A percentile compares a stretch with the other conserved stretches of the same genome.
These are phyloP conservation scores for Aphrophora alni DNA, from an alignment of 2,888 invertebrate species.

Conservation along the genomic window DNA sequence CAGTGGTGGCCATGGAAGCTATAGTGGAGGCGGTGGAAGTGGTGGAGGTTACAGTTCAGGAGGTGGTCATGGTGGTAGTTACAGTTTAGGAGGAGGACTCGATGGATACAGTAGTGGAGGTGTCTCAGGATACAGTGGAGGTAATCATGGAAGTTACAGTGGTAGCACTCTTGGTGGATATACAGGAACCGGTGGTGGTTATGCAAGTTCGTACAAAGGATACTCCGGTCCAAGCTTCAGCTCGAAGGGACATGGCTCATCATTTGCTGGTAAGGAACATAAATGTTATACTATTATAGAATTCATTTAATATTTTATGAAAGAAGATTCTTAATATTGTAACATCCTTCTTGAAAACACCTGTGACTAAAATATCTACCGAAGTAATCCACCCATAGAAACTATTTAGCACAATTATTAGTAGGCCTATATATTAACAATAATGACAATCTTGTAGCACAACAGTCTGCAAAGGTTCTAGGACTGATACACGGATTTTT, in stretches of 20 bases:
- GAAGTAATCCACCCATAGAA: too few species aligned
- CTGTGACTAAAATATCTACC: too few species aligned
- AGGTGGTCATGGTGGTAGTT: background rate
- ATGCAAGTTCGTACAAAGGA: background rate
- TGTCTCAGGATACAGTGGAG: slow-evolving; percentile 20
- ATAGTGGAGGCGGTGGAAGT: background rate
- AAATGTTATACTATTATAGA: background rate
- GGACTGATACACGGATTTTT: too few species aligned
- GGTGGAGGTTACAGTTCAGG: background rate
- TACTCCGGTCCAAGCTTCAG: background rate
- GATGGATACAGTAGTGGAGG: slow-evolving; percentile 26
- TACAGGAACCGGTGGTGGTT: slow-evolving; percentile 23
- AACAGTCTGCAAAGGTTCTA: too few species aligned
- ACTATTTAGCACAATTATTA: too few species aligned
- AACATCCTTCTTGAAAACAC: too few species aligned
- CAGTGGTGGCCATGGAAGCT: slow-evolving; percentile 3
- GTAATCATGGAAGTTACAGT: slow-evolving; percentile 19
- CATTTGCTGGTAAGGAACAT: background rate
- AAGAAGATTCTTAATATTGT: too few species aligned
- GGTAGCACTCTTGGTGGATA: slow-evolving; percentile 6
- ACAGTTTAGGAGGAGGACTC: slow-evolving; percentile 18
- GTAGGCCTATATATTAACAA: too few species aligned
- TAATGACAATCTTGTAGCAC: too few species aligned
- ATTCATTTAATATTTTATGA: too few species aligned
- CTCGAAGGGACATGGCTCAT: background rate